A percentile compares a stretch with the other conserved stretches of the same genome.
phyloP scores from a whole-genome alignment of 2,888 invertebrate species.

The Ametastegia equiseti region DNA sequence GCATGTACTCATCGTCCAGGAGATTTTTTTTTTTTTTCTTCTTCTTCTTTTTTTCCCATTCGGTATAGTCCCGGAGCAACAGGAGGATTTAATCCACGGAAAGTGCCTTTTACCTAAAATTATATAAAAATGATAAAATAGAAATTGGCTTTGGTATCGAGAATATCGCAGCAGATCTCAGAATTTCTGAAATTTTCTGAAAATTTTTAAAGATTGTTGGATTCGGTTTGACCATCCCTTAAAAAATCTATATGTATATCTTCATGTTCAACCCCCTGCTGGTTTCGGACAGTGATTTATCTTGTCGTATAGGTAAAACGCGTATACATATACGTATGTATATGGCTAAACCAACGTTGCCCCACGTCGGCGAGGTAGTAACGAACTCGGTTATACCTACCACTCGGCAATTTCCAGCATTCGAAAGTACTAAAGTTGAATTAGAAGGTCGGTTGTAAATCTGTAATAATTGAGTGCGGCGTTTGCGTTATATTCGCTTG shows the following conservation, averaged over 20 bases:
- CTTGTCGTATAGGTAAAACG: constrained; percentile 23
- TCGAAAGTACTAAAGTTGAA: constrained; percentile 34
- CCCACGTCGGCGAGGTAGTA: background rate
- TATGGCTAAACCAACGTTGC: too few species aligned
- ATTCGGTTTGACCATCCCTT: background rate
- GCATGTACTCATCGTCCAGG: constrained; percentile 20
- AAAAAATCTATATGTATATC: constrained; percentile 1
- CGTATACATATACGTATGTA: too few species aligned
- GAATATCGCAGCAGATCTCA: background rate
- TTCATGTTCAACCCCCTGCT: background rate
- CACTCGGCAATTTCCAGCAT: constrained; percentile 3
- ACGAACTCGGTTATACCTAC: constrained; percentile 24
- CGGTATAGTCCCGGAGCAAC: constrained; percentile 60
- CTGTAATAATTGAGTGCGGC: constrained; percentile 73
- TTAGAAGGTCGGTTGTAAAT: constrained; percentile 68
- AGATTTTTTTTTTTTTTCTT: too few species aligned
- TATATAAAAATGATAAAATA: background rate
- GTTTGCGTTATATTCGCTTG: constrained; percentile 55
- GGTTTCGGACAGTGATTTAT: constrained; percentile 21
- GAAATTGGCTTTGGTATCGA: background rate
- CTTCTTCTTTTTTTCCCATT: constrained; percentile 1
- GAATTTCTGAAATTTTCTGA: background rate
- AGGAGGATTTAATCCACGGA: constrained; percentile 75
- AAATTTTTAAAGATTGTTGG: background rate
- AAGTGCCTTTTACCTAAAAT: constrained; percentile 57